Base-by-base conservation (phyloP, 2,888 invertebrate genomes). In the Chalcis sispes region DNA sequence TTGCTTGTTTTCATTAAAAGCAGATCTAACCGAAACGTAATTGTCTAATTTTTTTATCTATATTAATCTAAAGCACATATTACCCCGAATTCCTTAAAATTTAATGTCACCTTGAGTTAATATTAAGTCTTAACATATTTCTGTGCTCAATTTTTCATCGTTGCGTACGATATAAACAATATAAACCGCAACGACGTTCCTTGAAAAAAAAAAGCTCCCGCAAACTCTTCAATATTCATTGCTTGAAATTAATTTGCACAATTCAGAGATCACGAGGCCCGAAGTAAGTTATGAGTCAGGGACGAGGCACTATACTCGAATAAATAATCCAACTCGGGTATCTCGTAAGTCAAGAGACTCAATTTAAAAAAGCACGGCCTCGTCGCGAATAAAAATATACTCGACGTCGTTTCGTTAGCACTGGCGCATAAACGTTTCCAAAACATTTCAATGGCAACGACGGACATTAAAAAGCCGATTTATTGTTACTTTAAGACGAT, bases 261-360 rank as follows among this genome's bases (percentile, higher is more conserved):
- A 5, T 50, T 23, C 18, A 50, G 40, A 52, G 61, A 50, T 61
- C 20, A 25, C 18, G 23, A 25, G 27, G 25, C n/a, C 59, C 10
- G 7, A 5, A 23, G n/a, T 70, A 36, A 61, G 36, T 50, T 61
- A 62, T 70, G 50, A 61, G 36, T 50, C 70, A 62, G n/a, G 32
- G 15, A 2, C 52, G 36, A 23, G 32, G 1, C 18, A 48, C 50
- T 8, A n/a, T n/a, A 10, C 61, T 23, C 20, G 27, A 27, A 42
- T 52, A 62, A 71, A 62, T 71, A 36, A 15, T 15, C n/a, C 40
- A 36, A 36, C 20, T 5, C 27, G 29, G 25, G 27, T 20, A 15
- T 27, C n/a, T n/a, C 36, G 20, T 36, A 27, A 18, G 27, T 3
- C 15, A 13, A 29, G 29, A 42, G n/a, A 23, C 54, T 71, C 69